Conservation (phyloP, 2,113 vertebrate genomes). For the Zosterops japonicus region DNA sequence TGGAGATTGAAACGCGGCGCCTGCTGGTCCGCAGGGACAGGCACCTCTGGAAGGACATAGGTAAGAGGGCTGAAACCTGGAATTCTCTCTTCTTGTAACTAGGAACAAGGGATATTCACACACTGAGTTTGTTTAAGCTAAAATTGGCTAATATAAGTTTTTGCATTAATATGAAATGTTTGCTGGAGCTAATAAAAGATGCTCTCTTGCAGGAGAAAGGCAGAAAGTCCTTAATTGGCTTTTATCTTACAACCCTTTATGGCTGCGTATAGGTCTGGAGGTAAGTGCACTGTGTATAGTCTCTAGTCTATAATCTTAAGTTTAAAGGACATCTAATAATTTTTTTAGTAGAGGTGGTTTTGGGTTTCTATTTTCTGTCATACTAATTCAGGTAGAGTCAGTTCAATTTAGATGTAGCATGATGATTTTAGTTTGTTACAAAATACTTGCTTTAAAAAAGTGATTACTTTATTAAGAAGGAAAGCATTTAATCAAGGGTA, state of each 20-base stretch:
- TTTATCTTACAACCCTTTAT: conserved; percentile 92
- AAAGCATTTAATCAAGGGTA: neutral
- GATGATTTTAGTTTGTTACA: neutral
- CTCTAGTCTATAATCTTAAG: neutral
- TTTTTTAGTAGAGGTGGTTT: neutral
- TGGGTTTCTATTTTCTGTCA: neutral
- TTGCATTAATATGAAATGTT: neutral
- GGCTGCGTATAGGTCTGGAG: conserved; percentile 94
- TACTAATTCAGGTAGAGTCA: neutral
- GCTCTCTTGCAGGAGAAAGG: conserved; percentile 82
- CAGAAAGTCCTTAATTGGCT: conserved; percentile 93
- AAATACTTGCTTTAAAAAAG: neutral
- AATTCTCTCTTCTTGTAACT: neutral
- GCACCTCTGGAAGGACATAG: conserved; percentile 95
- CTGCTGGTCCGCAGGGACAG: conserved; percentile 89
- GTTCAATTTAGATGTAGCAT: neutral
- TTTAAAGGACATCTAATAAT: neutral
- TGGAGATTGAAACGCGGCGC: conserved; percentile 85
- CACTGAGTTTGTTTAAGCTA: neutral
- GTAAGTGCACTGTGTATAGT: conserved; percentile 64
- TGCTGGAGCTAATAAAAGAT: neutral
- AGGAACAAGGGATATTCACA: neutral
- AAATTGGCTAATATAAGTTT: neutral
- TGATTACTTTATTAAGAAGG: neutral
- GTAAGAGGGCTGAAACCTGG: conserved; percentile 67